Evolutionary conservation across 2,797 vertebrate species (phyloP), one percentile per base, ranked within the genome.

Genomic region (Poeciliopsis presidionis): DNA sequence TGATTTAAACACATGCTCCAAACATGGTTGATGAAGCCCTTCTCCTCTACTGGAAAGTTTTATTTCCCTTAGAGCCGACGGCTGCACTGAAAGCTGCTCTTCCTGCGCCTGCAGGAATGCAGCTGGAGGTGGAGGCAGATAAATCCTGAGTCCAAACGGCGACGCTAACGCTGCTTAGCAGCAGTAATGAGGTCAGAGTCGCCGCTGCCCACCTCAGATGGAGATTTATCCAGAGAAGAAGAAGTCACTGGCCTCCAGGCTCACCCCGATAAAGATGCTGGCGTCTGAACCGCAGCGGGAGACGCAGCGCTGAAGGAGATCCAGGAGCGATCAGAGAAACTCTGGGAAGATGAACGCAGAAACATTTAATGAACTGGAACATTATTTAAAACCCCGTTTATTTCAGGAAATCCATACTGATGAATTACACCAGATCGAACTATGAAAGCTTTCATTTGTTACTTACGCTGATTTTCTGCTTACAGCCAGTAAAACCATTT

Each of bases 111-210:
- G 45, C 47, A 81, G 78, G 77, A 45, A 70, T 39, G 79, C 74
- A 75, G 81, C 67, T 80, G 81, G 2, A 79, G 16, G 51, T 45
- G 76, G 71, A 78, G 72, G 88, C 63, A 87, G 89, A 94, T 94
- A 94, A 94, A 95, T 95, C 92, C 88, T 79, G 36, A 77, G 61
- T 67, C 74, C 86, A 84, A 92, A 88, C 74, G 88, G 81, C 88
- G 91, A 90, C 90, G 90, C 93, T 93, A 93, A 88, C 77, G 75
- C 90, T 90, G 84, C 90, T 94, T 94, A 94, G 87, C 79, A 77
- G 79, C 85, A 8, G 83, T 95, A 95, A 95, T 94, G 93, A 94
- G 94, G 94, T 95, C 94, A 94, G 89, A 91, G 91, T 90, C 87
- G 51, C 88, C 74, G 63, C 88, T 86, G 90, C 94, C 93, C 86